Base-by-base conservation (phyloP, 1,140 invertebrate species). In the Subanguina moxae region DNA sequence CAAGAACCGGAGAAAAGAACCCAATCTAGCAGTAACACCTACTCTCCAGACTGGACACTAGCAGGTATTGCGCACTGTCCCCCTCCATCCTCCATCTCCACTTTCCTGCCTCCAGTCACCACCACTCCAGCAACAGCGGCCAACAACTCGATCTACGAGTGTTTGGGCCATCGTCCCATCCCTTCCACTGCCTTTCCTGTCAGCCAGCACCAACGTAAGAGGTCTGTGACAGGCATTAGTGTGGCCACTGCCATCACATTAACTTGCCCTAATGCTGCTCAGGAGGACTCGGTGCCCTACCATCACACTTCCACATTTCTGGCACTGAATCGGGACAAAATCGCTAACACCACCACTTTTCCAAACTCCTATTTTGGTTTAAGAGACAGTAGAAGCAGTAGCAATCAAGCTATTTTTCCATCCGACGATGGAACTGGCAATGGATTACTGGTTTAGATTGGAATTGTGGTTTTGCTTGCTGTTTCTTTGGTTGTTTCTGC, bases 1-100 rank as follows among this genome's bases (percentile, higher is more conserved):
- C 52, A 23, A 38, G 11, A 38, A 5, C 32, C 32, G 11, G 32
- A 38, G 3, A 3, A 38, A 3, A 38, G 32, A 25, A 3, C 52
- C 11, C 3, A 23, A 30, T 46, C 45, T 46, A 25, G 21, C 21
- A 3, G 3, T 11, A 57, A 30, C 11, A 30, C 3, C 27, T 11
- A 3, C 21, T 61, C 58, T 19, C 58, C 58, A 21, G 58, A 61
- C 28, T 61, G 58, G 58, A 19, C 3, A 7, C 58, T 45, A 61
- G 58, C 28, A n/a, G 58, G 58, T 27, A 61, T 61, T 5, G 1
- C n/a, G 3, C 58, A 61, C 19, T n/a, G 8, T 1, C 3, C 1
- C 3, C 48, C n/a, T 21, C n/a, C 48, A 21, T 15, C 48, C n/a
- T 15, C n/a, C 1, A 52, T 52, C 3, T 52, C 48, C 48, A 52